phyloP scores from a whole-genome alignment of 2,888 invertebrate genomes.

The Eurois occulta region DNA sequence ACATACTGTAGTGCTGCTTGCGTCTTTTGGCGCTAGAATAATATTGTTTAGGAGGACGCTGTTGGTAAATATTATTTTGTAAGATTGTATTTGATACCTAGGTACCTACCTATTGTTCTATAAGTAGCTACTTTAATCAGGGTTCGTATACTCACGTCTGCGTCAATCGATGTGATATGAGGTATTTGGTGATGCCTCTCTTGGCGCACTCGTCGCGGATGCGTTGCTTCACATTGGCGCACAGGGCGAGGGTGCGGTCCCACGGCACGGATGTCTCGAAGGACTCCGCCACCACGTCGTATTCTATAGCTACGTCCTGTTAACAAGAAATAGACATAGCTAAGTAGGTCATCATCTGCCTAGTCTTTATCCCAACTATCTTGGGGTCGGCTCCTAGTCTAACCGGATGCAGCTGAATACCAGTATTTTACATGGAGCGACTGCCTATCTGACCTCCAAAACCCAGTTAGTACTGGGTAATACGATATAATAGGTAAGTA shows the following conservation, averaged over 20 bases:
- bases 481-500: too few species aligned
- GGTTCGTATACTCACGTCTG: conserved; percentile 91
- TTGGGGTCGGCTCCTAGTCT: too few species aligned
- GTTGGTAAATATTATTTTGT: neutral
- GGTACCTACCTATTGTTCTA: neutral
- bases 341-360: too few species aligned
- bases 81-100: too few species aligned
- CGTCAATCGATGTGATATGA: conserved; percentile 96
- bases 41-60: too few species aligned
- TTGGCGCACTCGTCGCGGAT: conserved; percentile 92
- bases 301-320: conserved; percentile 97
- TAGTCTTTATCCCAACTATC: too few species aligned
- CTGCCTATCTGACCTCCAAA: too few species aligned
- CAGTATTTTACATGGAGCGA: too few species aligned
- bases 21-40: neutral
- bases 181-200: conserved; percentile 91
- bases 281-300: conserved; percentile 97
- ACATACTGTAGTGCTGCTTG: neutral
- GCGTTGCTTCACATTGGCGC: conserved; percentile 96
- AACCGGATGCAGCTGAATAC: too few species aligned
- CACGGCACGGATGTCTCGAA: conserved; percentile 99
- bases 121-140: neutral
- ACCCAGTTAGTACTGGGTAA: too few species aligned
- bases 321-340: neutral
- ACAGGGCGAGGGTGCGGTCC: conserved; percentile 96